These are phyloP conservation scores for Orthonyx spaldingii DNA, from an alignment of 2,113 vertebrate species.

Conservation along the genomic window DNA sequence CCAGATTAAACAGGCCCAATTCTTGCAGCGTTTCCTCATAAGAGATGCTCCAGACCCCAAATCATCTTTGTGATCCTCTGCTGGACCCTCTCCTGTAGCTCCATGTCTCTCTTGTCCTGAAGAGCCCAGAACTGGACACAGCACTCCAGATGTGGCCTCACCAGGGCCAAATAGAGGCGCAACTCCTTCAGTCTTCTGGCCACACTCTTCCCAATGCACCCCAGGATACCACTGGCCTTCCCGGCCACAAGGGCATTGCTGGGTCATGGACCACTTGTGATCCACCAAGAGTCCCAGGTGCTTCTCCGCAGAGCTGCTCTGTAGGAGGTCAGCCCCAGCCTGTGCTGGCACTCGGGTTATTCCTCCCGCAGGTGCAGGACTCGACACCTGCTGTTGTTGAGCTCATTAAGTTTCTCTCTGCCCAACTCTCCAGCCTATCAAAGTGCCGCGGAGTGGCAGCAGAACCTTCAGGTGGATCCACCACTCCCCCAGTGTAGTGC, in stretches of 20 bases:
- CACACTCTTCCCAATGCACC: accelerated
- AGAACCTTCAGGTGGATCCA: not conserved
- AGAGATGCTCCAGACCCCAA: not conserved
- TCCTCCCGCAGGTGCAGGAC: not conserved
- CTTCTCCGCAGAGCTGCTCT: not conserved
- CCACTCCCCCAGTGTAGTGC: not conserved
- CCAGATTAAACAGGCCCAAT: not conserved
- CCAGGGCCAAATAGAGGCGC: not conserved
- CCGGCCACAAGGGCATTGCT: not conserved
- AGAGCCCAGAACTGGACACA: not conserved
- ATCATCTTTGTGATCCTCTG: not conserved
- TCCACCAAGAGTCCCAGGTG: not conserved
- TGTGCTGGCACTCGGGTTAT: not conserved
- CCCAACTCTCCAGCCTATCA: not conserved
- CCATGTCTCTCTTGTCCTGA: not conserved
- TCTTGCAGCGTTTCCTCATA: not conserved
- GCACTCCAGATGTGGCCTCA: not conserved
- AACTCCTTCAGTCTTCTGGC: not conserved
- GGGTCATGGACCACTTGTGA: not conserved
- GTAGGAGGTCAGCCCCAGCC: not conserved
- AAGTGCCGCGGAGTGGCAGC: not conserved
- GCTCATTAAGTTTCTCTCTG: not conserved
- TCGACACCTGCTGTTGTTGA: not conserved
- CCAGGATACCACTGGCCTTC: not conserved
- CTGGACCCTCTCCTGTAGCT: not conserved